phyloP scores from a whole-genome alignment of 2,113 vertebrate species.

The Dipodomys merriami region DNA sequence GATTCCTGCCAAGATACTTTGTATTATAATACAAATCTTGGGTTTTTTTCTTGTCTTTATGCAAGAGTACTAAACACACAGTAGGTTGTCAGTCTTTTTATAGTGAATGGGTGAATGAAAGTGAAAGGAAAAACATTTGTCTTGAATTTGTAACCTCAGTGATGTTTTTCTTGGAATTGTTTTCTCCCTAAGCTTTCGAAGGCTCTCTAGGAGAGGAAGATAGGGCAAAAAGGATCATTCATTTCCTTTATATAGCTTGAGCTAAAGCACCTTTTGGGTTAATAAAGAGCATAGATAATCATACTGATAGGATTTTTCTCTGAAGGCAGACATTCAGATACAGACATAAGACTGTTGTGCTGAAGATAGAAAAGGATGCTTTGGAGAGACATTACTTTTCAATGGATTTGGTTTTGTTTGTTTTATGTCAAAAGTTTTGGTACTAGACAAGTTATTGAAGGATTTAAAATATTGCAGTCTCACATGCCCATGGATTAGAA shows the following conservation, averaged over 20 bases:
- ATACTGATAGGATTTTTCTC: neutral
- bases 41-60: neutral
- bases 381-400: neutral
- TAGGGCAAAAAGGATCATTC: neutral
- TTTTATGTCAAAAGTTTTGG: conserved; percentile 36
- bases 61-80: neutral
- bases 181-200: neutral
- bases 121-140: neutral
- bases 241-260: conserved; percentile 22
- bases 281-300: neutral
- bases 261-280: neutral
- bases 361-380: conserved; percentile 10
- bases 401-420: conserved; percentile 30
- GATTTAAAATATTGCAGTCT: conserved; percentile 47
- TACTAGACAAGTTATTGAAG: neutral
- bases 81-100: conserved; percentile 4
- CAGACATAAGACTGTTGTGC: neutral
- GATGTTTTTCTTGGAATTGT: conserved; percentile 2
- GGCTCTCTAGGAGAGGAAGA: neutral
- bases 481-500: neutral
- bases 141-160: neutral
- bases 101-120: conserved; percentile 22
- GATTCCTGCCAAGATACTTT: conserved; percentile 9
- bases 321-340: neutral
- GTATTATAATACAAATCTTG: neutral